Base-by-base conservation (phyloP, 2,797 vertebrate species). In the Rousettus madagascariensis region DNA sequence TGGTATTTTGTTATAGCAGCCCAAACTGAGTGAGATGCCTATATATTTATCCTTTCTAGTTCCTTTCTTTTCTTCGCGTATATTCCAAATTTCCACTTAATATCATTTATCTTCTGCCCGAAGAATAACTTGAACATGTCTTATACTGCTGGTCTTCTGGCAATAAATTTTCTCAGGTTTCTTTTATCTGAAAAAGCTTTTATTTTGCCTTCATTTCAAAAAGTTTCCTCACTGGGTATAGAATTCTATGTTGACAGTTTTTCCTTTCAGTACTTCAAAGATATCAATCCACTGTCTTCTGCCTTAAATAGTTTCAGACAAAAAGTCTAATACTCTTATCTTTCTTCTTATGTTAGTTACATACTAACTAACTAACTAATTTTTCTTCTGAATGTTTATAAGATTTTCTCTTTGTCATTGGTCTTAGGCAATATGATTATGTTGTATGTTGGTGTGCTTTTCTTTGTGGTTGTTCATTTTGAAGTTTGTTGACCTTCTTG, bases 191-290 rank as follows among this genome's bases (percentile, higher is more conserved):
- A 33, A n/a, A 63, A 78, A 51, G 22, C 51, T 19, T 74, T 90
- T 53, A 46, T 85, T 94, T 89, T 80, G 33, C 9, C 12, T 88
- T 91, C 8, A 66, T 88, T 91, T 91, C 46, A 5, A 82, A 86
- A 72, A 74, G 51, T 46, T 75, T 68, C 84, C 78, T 90, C 28
- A 53, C 16, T 33, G 26, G 33, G 24, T 59, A 28, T 75, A 68
- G 26, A 91, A 95, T 95, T 94, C 57, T 53, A 61, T 65, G 12
- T 66, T 68, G 71, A 66, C 16, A 28, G 15, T 38, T 71, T 93
- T 93, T 91, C 65, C 72, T 89, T 82, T 79, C 28, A 74, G 20
- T 24, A 28, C 36, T 94, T 86, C 80, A 63, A 83, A 78, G 12
- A 61, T 59, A 8, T n/a, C 15, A 78, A 5, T 59, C n/a, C 24